Evolutionary conservation across 2,797 vertebrate genomes (phyloP), one percentile per base, ranked within the genome.

Genomic region (Esox lucius): DNA sequence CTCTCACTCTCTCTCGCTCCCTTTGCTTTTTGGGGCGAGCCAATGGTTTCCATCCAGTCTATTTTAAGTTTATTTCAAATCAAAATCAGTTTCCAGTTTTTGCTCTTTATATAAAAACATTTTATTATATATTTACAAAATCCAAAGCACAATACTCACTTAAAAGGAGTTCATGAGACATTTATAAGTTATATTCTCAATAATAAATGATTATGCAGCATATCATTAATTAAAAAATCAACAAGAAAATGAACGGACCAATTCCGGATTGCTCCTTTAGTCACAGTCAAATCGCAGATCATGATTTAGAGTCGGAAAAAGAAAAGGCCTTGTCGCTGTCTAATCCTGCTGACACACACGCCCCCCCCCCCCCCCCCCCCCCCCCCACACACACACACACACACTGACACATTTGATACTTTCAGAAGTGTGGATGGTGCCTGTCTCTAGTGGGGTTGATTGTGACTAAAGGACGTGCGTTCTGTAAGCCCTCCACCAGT

Each of bases 1-100:
- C 72, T n/a, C 22, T 67, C 65, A 35, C 65, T 70, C 5, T 73
- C 51, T 61, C 7, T 24, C 53, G 5, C 39, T 42, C 39, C 5
- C 39, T 42, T 6, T 48, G 33, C 74, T 78, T 75, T 77, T n/a
- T 24, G 70, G 71, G n/a, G n/a, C 53, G n/a, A 48, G 33, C 22
- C 24, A 71, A 71, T 19, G 17, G 2, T 64, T 46, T 72, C 2
- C 22, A 61, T 61, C 22, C 28, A 31, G 28, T 26, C n/a, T 56
- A 59, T 59, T 59, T 56, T n/a, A 16, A 56, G 53, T 19, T 16
- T 56, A 53, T 56, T 22, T 22, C 53, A 59, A 59, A 59, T 22
- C 53, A 22, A 59, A 56, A 59, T 1, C 19, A n/a, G 19, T 59
- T 53, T 53, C 49, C 17, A 53, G 7, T 53, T 49, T 51, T 19